Conservation (phyloP, 1,140 invertebrate genomes). For the Alviniconcha marisindica region DNA sequence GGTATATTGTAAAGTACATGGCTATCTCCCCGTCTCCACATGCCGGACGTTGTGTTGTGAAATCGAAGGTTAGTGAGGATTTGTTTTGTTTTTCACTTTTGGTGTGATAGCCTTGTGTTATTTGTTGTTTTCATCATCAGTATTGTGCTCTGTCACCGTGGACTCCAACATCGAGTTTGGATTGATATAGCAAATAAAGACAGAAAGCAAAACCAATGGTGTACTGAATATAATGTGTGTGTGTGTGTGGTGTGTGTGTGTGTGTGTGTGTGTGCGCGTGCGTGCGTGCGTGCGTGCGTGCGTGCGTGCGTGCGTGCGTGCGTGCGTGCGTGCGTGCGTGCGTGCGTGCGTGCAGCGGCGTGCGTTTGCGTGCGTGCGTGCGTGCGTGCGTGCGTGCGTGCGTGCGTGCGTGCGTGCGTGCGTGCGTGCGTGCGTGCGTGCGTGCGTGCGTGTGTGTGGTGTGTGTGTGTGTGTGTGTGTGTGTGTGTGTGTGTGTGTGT, state of each 20-base stretch:
- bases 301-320: background rate
- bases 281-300: background rate
- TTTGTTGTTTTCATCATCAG: too few relatives aligned
- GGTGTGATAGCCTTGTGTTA: too few relatives aligned
- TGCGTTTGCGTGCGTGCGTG: background rate
- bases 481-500: background rate
- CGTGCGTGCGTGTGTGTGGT: slow-evolving; percentile 3
- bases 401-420: slow-evolving; percentile 17
- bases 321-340: slow-evolving; percentile 12
- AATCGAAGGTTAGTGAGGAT: too few relatives aligned
- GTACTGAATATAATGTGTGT: too few relatives aligned
- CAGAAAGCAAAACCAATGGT: too few relatives aligned
- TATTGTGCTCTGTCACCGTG: too few relatives aligned
- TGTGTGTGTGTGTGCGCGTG: background rate
- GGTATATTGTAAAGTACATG: too few relatives aligned
- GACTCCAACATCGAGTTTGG: too few relatives aligned
- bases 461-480: slow-evolving; percentile 15
- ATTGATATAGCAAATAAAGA: too few relatives aligned
- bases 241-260: background rate
- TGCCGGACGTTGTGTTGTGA: too few relatives aligned
- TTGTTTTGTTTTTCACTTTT: too few relatives aligned
- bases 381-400: background rate
- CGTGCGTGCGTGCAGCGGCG: background rate
- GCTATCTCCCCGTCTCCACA: too few relatives aligned
- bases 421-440: slow-evolving; percentile 8